Conservation (phyloP, 2,113 vertebrate species). For the Prinia subflava region DNA sequence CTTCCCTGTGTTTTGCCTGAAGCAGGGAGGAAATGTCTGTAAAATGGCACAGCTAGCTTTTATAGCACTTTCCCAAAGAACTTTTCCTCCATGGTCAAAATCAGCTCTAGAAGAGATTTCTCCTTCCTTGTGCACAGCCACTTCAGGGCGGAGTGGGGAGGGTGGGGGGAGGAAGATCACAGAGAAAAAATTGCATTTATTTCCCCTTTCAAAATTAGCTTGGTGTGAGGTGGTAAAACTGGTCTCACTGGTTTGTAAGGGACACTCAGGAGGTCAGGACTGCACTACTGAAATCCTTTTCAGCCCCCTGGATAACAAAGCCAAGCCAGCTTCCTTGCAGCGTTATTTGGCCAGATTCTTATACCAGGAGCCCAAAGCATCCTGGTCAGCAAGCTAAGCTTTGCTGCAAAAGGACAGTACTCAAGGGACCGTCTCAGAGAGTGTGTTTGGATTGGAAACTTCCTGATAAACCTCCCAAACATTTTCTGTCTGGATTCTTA, state of each 20-base stretch:
- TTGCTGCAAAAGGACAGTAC: neutral
- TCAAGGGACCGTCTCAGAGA: neutral
- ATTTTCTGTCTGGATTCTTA: neutral
- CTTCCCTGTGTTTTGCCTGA: neutral
- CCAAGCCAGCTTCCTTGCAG: neutral
- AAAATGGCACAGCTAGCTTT: neutral
- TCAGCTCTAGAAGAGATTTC: neutral
- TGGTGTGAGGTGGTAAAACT: constrained; percentile 22
- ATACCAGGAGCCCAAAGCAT: neutral
- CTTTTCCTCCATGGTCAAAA: neutral
- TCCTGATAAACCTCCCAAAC: neutral
- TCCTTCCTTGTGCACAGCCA: neutral
- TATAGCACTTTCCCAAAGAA: neutral
- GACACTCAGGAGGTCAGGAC: constrained; percentile 7
- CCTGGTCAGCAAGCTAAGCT: neutral
- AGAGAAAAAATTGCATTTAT: neutral
- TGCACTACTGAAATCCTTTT: neutral
- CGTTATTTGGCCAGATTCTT: neutral
- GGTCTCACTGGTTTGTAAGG: constrained; percentile 40
- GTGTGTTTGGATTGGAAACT: neutral
- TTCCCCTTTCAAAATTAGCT: neutral
- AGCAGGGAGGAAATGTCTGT: neutral
- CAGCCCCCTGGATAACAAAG: neutral
- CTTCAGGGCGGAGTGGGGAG: neutral
- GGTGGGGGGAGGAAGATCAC: neutral